A percentile compares a stretch with the other conserved stretches of the same genome.
Conservation (phyloP, 1,140 invertebrate genomes). For the Caenorhabditis briggsae region DNA sequence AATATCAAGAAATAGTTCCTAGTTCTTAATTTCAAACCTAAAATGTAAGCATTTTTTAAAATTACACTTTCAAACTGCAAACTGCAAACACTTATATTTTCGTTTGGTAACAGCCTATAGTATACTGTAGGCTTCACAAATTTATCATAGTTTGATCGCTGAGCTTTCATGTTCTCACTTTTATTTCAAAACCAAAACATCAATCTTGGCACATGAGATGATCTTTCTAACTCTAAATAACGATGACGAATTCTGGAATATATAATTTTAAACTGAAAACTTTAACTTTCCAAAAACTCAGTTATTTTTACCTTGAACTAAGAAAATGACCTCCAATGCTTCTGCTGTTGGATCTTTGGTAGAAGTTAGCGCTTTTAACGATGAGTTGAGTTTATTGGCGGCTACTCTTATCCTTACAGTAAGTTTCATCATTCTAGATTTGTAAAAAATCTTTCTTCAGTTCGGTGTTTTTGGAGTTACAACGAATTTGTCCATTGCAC, state of each 20-base stretch:
- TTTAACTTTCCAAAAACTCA: not conserved
- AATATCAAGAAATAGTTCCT: no score
- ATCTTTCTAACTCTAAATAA: constrained; percentile 8
- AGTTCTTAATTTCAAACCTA: no score
- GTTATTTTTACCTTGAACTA: not conserved
- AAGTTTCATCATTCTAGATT: not conserved
- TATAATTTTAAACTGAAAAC: not conserved
- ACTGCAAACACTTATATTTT: no score
- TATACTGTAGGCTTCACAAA: no score
- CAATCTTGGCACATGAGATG: not conserved
- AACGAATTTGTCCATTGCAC: not conserved
- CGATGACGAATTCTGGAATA: not conserved
- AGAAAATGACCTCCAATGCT: not conserved
- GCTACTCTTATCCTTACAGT: not conserved
- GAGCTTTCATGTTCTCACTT: not conserved
- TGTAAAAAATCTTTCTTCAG: not conserved
- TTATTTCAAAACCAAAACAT: not conserved
- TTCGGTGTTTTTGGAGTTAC: not conserved
- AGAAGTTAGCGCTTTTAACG: not conserved
- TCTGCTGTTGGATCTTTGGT: not conserved
- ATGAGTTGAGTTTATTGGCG: not conserved
- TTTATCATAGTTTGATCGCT: no score
- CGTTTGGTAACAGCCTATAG: no score
- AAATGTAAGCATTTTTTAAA: no score
- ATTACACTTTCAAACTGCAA: no score